phyloP scores from a whole-genome alignment of 2,113 vertebrate species.

The Empidonax alnorum region DNA sequence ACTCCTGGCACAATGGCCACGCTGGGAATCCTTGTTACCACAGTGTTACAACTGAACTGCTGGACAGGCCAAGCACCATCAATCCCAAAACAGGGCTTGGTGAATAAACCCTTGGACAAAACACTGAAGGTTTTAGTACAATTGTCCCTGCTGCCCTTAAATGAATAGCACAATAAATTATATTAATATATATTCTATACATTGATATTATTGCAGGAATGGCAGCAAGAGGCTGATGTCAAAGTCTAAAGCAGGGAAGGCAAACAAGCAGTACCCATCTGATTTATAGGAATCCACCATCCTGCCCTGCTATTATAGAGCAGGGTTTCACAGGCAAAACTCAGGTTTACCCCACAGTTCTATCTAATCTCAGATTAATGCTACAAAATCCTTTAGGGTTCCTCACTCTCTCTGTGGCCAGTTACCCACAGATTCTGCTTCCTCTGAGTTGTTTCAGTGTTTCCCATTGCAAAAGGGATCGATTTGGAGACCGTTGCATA shows the following conservation, averaged over 20 bases:
- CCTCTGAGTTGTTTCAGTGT: neutral
- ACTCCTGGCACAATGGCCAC: neutral
- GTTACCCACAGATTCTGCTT: neutral
- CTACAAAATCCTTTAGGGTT: neutral
- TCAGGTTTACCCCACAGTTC: fast-evolving
- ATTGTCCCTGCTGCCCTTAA: neutral
- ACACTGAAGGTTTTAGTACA: neutral
- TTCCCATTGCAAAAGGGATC: neutral
- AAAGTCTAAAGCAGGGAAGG: neutral
- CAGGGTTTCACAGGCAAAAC: fast-evolving
- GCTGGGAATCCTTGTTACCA: fast-evolving
- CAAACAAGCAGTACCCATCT: neutral
- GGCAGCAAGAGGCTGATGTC: neutral
- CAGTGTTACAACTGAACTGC: neutral
- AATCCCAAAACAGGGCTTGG: neutral
- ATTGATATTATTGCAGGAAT: neutral
- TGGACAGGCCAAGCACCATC: neutral
- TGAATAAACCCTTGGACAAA: neutral
- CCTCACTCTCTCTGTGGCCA: neutral
- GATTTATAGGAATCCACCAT: neutral
- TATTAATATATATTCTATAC: neutral
- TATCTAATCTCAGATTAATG: neutral
- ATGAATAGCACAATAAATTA: neutral
- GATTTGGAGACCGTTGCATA: neutral
- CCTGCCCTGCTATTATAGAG: neutral